Base-by-base conservation (phyloP, 2,113 vertebrate species). In the Okapia johnstoni region DNA sequence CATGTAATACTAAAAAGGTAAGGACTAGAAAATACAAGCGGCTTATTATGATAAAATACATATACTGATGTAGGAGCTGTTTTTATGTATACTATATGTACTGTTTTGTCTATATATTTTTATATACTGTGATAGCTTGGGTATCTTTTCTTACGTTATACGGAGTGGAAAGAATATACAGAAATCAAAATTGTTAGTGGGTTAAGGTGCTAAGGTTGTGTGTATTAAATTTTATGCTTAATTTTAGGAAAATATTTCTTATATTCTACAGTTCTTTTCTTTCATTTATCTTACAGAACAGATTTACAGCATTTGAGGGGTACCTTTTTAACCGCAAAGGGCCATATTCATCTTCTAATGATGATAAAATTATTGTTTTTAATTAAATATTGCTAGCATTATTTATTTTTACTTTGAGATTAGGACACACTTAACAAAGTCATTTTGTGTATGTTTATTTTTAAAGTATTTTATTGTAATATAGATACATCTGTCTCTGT, bases 331-430 rank as follows among this genome's bases (percentile, higher is more conserved):
- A 73, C 5, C 61, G 52, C 30, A 70, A 36, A 15, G 26, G 57
- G 50, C 50, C 21, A 33, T 58, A 28, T 80, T 79, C 7, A 81
- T 60, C 36, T 88, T 94, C n/a, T 94, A 2, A 11, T 61, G 57
- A 55, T 88, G 15, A 94, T 81, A 50, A 80, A 85, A 40, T 77
- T 87, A 12, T 66, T 36, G 10, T 77, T 95, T 90, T 95, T 73
- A 93, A 93, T 96, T 92, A 11, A 88, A 10, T 87, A 90, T 52
- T 91, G 60, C 58, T 96, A 77, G 43, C 28, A 92, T 73, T 25
- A 88, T 88, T 96, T 93, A 91, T 46, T 96, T 96, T 93, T 96
- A 86, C n/a, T 88, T 80, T 95, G 25, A 88, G 48, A 48, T 97
- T 93, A 93, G 55, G 48, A 40, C 55, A 80, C 15, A 89, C 4